Evolutionary conservation across 2,888 invertebrate species (phyloP), one percentile per base, ranked within the genome.

Genomic region (Lasioglossum zephyrum): DNA sequence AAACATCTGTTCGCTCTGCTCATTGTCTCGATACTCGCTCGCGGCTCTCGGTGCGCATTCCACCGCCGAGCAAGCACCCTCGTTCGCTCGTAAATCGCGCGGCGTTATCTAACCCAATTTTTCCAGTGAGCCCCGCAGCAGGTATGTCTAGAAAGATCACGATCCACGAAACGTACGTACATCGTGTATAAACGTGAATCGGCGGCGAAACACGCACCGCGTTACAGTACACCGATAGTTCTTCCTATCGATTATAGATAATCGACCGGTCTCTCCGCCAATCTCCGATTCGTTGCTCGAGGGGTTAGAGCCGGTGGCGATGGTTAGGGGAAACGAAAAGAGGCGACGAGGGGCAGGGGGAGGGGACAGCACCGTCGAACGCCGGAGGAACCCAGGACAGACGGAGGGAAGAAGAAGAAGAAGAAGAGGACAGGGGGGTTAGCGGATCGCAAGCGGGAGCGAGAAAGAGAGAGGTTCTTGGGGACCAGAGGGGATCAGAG

Each of bases 231-330:
- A 81, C 22, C 49, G 84, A 22, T 84, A 60, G 82, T 84, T 84
- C 89, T 87, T 86, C 82, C 87, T 89, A 91, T 91, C 91, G 91
- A 91, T 91, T 91, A 91, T 90, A 90, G 91, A 89, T 91, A 91
- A 91, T 91, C 91, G 91, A 91, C 89, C 91, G 90, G 84, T 87
- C 87, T 79, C 90, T 91, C 90, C 89, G 87, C 91, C 90, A 91
- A 91, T 91, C 91, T 91, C 86, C 88, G 91, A 91, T 91, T 89
- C 89, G 91, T 89, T 84, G 85, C 91, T 90, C 90, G 86, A 84
- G 89, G 91, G 91, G 89, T 81, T 89, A 88, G 87, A 82, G 84
- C 83, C 78, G 18, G 79, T 63, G 82, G 88, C 85, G 81, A 83
- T 87, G 84, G 87, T 86, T 85, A 81, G 89, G 81, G 74, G 75